These are phyloP conservation scores for Melanostoma scalare DNA, from an alignment of 2,888 invertebrate species.

Conservation along the genomic window DNA sequence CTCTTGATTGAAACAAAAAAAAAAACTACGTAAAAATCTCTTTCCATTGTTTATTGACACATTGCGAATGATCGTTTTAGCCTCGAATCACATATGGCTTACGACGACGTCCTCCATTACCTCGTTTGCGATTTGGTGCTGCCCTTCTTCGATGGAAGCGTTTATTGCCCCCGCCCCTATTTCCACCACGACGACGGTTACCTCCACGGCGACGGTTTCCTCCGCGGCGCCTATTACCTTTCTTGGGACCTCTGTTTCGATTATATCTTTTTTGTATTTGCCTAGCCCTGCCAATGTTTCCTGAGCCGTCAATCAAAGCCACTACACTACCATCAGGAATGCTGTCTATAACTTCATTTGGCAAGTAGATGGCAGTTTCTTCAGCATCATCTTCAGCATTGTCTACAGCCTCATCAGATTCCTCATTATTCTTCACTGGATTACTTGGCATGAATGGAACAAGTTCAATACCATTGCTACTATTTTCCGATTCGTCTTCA, in stretches of 20 bases:
- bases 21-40: too few relatives aligned
- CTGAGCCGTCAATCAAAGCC: constrained; percentile 77
- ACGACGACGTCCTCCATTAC: constrained; percentile 24
- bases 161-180: constrained; percentile 73
- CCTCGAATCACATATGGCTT: too few relatives aligned
- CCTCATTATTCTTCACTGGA: constrained; percentile 76
- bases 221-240: constrained; percentile 24
- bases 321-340: constrained; percentile 79
- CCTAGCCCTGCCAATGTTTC: constrained; percentile 76
- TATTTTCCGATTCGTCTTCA: constrained; percentile 35
- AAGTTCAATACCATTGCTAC: constrained; percentile 31
- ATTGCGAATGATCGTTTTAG: too few relatives aligned
- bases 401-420: constrained; percentile 77
- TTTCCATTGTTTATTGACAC: too few relatives aligned
- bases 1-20: too few relatives aligned
- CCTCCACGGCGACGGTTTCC: constrained; percentile 59
- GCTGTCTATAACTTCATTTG: constrained; percentile 78
- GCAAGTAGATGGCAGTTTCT: constrained; percentile 77
- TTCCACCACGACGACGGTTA: constrained; percentile 66
- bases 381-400: constrained; percentile 77
- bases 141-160: background rate
- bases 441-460: constrained; percentile 76
- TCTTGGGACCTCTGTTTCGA: constrained; percentile 75
- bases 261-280: constrained; percentile 72
- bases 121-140: background rate